phyloP scores from a whole-genome alignment of 1,140 invertebrate species.

The Drosophila kurseongensis region DNA sequence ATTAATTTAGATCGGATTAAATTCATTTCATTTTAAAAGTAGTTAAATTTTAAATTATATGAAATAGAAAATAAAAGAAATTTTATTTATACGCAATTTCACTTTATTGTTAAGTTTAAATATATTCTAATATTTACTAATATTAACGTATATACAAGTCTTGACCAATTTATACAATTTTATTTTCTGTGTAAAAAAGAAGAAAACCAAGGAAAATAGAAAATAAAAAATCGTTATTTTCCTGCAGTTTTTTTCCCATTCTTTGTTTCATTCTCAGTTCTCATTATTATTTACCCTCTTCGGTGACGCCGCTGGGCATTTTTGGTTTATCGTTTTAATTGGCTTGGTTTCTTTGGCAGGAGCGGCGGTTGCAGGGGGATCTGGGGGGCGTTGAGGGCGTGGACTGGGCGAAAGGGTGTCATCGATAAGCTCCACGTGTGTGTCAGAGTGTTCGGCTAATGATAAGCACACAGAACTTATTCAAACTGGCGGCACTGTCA shows the following conservation, averaged over 20 bases:
- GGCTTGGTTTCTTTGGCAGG: conserved; percentile 42
- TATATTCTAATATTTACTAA: no score
- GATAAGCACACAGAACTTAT: conserved; percentile 64
- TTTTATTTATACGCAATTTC: no score
- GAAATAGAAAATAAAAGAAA: no score
- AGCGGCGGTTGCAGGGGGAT: not conserved
- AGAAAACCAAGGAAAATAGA: not conserved
- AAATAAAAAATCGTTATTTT: conserved; percentile 25
- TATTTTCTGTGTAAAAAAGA: not conserved
- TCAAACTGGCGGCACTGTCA: conserved; percentile 7
- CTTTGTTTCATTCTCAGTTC: conserved; percentile 15
- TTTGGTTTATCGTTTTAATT: conserved; percentile 81
- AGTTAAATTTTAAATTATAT: no score
- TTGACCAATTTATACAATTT: not conserved
- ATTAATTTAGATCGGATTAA: no score
- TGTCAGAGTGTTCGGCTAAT: conserved; percentile 55
- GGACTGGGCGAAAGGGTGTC: conserved; percentile 13
- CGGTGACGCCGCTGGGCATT: conserved; percentile 51
- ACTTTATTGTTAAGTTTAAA: no score
- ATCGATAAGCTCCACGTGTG: conserved; percentile 33
- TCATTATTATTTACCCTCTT: conserved; percentile 35
- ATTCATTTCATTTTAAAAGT: no score
- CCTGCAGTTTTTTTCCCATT: conserved; percentile 2
- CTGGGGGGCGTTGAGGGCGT: no score
- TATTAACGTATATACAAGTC: not conserved